Conservation (phyloP, 64 coral and sea anemone genomes). For the Montipora foliosa region DNA sequence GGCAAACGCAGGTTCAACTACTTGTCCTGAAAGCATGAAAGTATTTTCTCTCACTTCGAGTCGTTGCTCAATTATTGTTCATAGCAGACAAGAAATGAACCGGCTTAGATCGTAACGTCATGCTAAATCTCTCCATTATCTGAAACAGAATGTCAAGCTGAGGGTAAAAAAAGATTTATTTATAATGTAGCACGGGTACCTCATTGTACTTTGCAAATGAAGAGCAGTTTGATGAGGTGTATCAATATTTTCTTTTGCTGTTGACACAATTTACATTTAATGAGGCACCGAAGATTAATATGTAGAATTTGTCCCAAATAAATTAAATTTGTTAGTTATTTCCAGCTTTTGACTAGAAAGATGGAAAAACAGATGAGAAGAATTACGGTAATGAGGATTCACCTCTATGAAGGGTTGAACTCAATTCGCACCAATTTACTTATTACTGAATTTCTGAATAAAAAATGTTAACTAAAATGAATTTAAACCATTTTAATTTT, state of each 20-base stretch:
- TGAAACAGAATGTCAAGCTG: too few relatives aligned
- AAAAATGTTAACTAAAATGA: neutral
- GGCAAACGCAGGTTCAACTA: too few relatives aligned
- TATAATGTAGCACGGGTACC: too few relatives aligned
- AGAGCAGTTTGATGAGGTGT: neutral
- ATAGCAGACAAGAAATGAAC: too few relatives aligned
- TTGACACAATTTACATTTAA: neutral
- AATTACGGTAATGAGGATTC: neutral
- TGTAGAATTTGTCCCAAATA: neutral
- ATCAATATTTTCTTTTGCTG: slow-evolving; percentile 16
- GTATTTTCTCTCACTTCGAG: too few relatives aligned
- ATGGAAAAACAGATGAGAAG: neutral
- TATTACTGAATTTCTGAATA: neutral
- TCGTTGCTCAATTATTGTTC: too few relatives aligned
- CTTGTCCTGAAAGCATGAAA: too few relatives aligned
- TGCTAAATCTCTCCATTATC: too few relatives aligned
- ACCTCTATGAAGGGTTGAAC: neutral
- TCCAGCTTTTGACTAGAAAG: neutral
- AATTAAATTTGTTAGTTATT: slow-evolving; percentile 21
- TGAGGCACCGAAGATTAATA: neutral
- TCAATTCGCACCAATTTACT: neutral
- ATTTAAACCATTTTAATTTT: neutral
- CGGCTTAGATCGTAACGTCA: neutral
- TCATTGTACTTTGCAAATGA: neutral
- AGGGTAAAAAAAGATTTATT: too few relatives aligned